Conservation (phyloP, 2,797 vertebrate genomes). For the Cossypha caffra region DNA sequence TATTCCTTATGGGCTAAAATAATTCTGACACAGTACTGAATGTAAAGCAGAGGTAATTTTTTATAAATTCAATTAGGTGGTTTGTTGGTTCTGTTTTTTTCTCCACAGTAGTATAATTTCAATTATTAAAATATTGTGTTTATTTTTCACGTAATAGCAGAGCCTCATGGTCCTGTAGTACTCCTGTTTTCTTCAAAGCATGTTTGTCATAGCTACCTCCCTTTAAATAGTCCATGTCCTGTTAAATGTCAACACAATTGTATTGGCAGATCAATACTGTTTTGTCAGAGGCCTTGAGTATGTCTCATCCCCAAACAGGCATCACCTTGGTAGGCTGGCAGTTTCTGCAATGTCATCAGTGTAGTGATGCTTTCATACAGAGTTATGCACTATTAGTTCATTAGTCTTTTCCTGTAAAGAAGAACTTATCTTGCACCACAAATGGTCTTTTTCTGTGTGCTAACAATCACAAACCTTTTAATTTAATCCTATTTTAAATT, state of each 20-base stretch:
- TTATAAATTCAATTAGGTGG: not conserved
- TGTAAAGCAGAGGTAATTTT: not conserved
- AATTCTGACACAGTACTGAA: not conserved
- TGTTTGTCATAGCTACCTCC: not conserved
- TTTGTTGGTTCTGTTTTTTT: not conserved
- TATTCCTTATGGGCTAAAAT: not conserved
- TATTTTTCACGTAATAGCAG: not conserved
- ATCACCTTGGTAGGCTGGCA: not conserved
- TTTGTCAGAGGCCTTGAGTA: not conserved
- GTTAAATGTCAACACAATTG: not conserved
- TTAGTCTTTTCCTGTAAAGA: not conserved
- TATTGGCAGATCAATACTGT: not conserved
- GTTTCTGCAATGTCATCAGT: not conserved
- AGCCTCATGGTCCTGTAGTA: not conserved
- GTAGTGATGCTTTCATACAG: not conserved
- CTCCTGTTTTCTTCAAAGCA: not conserved
- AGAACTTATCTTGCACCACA: not conserved
- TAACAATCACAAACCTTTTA: not conserved
- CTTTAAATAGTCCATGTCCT: not conserved
- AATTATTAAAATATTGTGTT: not conserved
- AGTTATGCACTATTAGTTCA: not conserved
- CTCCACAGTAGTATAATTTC: not conserved
- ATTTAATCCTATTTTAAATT: not conserved
- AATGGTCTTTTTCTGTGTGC: not conserved
- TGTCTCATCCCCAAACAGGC: not conserved